Evolutionary conservation across 2,888 invertebrate species (phyloP), one percentile per base, ranked within the genome.

Genomic region (Drosophila falleni): DNA sequence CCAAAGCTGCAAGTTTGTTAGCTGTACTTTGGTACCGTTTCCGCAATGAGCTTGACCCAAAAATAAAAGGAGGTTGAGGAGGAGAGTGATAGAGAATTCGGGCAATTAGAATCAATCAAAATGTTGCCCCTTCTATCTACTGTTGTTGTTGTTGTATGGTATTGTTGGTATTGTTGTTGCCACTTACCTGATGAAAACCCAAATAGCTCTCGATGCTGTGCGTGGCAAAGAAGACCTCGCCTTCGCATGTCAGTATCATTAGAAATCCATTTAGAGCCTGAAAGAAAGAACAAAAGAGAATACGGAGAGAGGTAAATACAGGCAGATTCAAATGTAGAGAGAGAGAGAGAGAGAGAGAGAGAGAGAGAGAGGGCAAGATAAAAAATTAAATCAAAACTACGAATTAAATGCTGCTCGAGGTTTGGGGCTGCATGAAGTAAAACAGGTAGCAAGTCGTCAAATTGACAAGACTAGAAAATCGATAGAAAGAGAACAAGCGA

Each of bases 171-270:
- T 46, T 69, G 39, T 41, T 71, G 47, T n/a, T 39, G 49, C 67
- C 74, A 92, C 94, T 94, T 94, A 99, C 99, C 97, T 99, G 99
- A 95, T 99, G 99, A 95, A 99, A 99, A 93, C 99, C 99, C 91
- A 99, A 95, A 94, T 99, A 99, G 93, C 98, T 98, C 94, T 99
- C 99, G 93, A 99, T 99, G 93, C 98, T 99, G 94, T 99, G 98
- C 76, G 99, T 99, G 68, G 99, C 99, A 94, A 99, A 99, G 95
- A 99, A 99, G 55, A 99, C 99, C 93, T 99, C 99, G 74, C 99
- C 99, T 92, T 99, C 99, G 93, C 98, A 98, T 83, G 98, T 99
- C 80, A 99, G 95, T 92, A 99, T 98, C 95, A 99, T 97, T 92
- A 99, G 96, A 95, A 99, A 99, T 90, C 99, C 99, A 94, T 99